Evolutionary conservation across 2,113 vertebrate species (phyloP), one percentile per base, ranked within the genome.

Genomic region (Hystrix cristata): DNA sequence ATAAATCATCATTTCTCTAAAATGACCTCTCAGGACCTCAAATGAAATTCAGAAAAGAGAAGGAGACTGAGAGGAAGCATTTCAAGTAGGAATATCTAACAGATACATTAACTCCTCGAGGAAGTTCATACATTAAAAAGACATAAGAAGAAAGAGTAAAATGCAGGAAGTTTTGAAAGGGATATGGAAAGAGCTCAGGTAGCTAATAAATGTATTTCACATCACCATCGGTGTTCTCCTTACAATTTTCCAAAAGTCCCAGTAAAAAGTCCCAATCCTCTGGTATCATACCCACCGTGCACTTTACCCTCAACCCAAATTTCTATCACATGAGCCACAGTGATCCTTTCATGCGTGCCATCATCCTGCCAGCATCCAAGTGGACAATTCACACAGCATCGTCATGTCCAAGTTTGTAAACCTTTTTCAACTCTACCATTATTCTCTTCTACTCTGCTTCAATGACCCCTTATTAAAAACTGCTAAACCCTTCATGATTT

Each of bases 1-100:
- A 71, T 48, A 80, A 87, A 80, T 79, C 53, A 79, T 64, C 53
- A 59, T 91, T 78, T 25, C 21, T 27, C 31, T 67, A 31, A 67
- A 67, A 88, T 82, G 29, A 74, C 25, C 74, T 86, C 74, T 71
- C 65, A 51, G 84, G 38, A 59, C 62, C 60, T 81, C 51, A 87
- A 92, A 74, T 85, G 55, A 81, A 64, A 46, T 72, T 55, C 1
- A 92, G 90, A 92, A 76, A 76, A 87, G 7, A 92, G 57, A 43
- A 91, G 27, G 29, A 46, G 7, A 55, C 31, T 80, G 82, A 69
- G 10, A 74, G 13, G 59, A 62, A 25, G 43, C 3, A n/a, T 76
- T n/a, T 71, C 18, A 71, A 71, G 18, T 38, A 71, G 16, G 7
- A 71, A 38, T 71, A 71, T 15, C 31, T n/a, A 69, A 69, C 7